Base-by-base conservation (phyloP, 2,888 invertebrate genomes). In the Morpho achilles region DNA sequence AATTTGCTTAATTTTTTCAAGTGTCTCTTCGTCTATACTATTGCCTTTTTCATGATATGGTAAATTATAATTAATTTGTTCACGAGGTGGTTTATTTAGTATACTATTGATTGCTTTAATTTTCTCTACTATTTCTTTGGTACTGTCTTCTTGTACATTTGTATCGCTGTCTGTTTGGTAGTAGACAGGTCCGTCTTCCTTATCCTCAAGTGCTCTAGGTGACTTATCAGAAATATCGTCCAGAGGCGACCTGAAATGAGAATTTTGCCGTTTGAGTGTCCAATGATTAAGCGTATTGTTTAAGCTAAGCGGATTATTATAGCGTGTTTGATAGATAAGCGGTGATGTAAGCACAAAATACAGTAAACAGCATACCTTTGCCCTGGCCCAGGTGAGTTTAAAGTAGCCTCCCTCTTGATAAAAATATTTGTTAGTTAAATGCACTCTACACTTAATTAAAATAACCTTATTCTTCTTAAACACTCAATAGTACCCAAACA, bases 91-190 rank as follows among this genome's bases (percentile, higher is more conserved):
- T 80, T 89, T 79, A 71, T 84, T 72, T 5, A 89, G 65, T 22
- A 84, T 83, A 50, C 86, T 82, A 68, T 93, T 93, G 5, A 93
- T 82, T 59, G 82, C 79, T 68, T 85, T 87, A 61, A 93, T 93
- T 78, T 92, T 92, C 45, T 91, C 85, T 40, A 93, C 71, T 57
- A 93, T 93, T 42, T 92, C 87, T 73, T 70, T 74, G 6, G 82
- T 78, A 42, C 67, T 71, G 3, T 69, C 69, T 42, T 73, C 72
- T 61, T 72, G 69, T n/a, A 67, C 60, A 51, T 76, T 69, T 46
- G 65, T 62, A 48, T 63, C 53, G 39, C 71, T 62, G 22, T 72
- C 71, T 64, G 73, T 67, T 65, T 77, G 74, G 43, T 76, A 76
- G 41, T 70, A 66, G 5, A 83, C 64, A 49, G 82, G 74, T 64